Percentiles rank a stretch among this genome's conserved stretches.
Conservation (phyloP, 2,797 vertebrate species). For the Hirundo rustica region DNA sequence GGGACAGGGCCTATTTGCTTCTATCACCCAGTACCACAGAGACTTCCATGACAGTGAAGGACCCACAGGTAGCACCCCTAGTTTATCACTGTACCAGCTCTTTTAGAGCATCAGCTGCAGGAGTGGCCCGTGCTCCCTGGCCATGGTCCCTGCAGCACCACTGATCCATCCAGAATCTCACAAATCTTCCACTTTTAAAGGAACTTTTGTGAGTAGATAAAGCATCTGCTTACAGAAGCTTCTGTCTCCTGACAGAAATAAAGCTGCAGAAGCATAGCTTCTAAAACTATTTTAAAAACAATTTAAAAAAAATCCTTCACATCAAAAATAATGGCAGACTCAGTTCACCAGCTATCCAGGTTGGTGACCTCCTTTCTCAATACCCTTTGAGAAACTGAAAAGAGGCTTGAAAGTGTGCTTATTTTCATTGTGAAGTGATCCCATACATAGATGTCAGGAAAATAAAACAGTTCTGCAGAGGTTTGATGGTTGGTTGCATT, state of each 20-base stretch:
- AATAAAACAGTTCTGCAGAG: background rate
- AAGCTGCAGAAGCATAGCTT: background rate
- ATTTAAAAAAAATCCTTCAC: background rate
- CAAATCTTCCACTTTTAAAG: background rate
- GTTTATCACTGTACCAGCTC: background rate
- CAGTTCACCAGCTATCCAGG: background rate
- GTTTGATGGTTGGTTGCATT: background rate
- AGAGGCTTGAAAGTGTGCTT: background rate
- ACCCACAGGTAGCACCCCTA: background rate
- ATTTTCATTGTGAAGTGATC: constrained; percentile 34
- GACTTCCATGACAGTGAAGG: background rate
- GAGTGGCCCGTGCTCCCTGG: background rate
- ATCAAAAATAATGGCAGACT: background rate
- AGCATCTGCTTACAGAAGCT: background rate
- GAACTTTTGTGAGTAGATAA: background rate
- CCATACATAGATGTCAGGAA: background rate
- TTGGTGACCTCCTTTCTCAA: background rate
- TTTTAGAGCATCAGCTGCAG: background rate
- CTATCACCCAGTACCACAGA: background rate
- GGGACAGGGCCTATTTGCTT: background rate
- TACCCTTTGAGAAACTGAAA: background rate
- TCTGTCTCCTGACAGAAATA: background rate
- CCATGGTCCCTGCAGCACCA: background rate
- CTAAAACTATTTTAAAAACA: background rate
- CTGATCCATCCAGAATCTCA: background rate